Conservation (phyloP, 2,888 invertebrate genomes). For the Arge pagana region DNA sequence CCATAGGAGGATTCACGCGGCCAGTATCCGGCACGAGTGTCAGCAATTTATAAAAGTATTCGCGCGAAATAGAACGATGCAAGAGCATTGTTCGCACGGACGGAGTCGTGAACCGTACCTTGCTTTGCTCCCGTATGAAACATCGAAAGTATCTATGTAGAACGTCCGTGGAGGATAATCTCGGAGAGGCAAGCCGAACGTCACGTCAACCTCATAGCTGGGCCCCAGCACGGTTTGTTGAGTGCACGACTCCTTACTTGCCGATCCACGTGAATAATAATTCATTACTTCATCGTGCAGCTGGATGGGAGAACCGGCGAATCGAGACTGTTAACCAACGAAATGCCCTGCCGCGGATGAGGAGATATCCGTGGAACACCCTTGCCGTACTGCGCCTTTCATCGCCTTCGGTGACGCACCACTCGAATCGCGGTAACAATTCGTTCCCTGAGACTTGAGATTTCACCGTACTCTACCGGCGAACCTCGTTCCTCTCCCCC, state of each 20-base stretch:
- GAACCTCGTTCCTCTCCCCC: conserved; percentile 1
- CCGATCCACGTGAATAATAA: conserved; percentile 55
- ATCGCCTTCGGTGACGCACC: conserved; percentile 36
- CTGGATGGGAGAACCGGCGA: conserved; percentile 55
- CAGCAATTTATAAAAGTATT: conserved; percentile 44
- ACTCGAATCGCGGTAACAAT: conserved; percentile 57
- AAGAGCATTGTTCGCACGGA: conserved; percentile 14
- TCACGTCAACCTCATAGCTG: conserved; percentile 35
- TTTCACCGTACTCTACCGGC: conserved; percentile 46
- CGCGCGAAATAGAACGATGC: conserved; percentile 38
- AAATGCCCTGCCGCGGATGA: conserved; percentile 39
- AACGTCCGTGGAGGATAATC: conserved; percentile 37
- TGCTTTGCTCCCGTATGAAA: too few relatives aligned
- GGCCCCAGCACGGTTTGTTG: conserved; percentile 56
- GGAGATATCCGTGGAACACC: neutral
- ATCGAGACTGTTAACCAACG: conserved; percentile 22
- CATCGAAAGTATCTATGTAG: too few relatives aligned
- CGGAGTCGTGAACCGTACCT: conserved; percentile 15
- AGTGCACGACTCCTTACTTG: conserved; percentile 55
- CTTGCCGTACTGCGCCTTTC: conserved; percentile 13
- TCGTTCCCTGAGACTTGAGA: conserved; percentile 55
- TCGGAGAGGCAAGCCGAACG: conserved; percentile 39
- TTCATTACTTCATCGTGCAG: conserved; percentile 53
- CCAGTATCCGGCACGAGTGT: conserved; percentile 22
- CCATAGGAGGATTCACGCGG: conserved; percentile 16